Evolutionary conservation across 92 coral and sea anemone species (phyloP), one percentile per base, ranked within the genome.

Genomic region (Palythoa grandis): DNA sequence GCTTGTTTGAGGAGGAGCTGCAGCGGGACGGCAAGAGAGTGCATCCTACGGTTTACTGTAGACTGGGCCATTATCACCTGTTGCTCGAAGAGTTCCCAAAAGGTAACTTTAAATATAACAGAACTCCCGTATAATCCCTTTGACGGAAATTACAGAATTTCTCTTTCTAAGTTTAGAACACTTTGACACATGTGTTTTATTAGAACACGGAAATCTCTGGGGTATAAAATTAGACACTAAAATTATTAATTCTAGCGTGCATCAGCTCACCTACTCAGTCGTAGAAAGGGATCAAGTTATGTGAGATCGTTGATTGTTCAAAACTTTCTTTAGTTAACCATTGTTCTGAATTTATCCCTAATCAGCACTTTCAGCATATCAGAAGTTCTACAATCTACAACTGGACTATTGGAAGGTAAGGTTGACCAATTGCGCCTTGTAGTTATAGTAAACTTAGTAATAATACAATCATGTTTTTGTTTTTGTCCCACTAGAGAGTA

Each of bases 41-140:
- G 2, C 92, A 95, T 89, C 96, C 98, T 60, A 93, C 96, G 11
- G 88, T 95, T 57, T 97, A 88, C 84, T 90, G 98, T 86, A 95
- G 94, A 95, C 93, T 97, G 70, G 99, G 99, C 50, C 99, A 97
- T 82, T 90, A 95, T 92, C 98, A 95, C 91, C 90, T 97, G 90
- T 92, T 97, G 91, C 94, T 96, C 24, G 99, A 97, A 78, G 99
- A 95, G 89, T 89, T 95, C 70, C 94, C 96, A 14, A 97, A 97
- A 92, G 99, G 99, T 97, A 85, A 60, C 56, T 48, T 76, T 74
- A 13, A 85, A 63, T 61, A 40, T 85, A 58, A 39, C 84, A 23
- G 73, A 82, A 76, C 72, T 79, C 87, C 73, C 77, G 37, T 80
- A 54, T 80, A 16, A 69, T 53, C 38, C 74, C n/a, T 1, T 19